phyloP scores from a whole-genome alignment of 2,113 vertebrate genomes.

The Channa argus region DNA sequence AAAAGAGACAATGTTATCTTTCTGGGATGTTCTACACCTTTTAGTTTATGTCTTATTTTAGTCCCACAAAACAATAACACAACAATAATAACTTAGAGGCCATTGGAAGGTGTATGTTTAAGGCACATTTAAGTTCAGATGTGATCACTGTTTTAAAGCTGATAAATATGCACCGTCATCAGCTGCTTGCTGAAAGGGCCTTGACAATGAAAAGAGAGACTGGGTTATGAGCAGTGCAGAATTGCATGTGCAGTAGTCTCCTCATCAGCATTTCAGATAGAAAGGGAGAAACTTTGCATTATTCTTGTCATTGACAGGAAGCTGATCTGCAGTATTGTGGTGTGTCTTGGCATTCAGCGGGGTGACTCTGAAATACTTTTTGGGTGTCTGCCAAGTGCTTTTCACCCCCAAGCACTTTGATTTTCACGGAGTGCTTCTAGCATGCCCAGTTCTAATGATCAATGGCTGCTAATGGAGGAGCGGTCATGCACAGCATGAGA shows the following conservation, averaged over 20 bases:
- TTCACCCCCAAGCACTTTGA: slow-evolving; percentile 59
- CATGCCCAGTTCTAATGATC: slow-evolving; percentile 53
- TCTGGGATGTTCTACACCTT: slow-evolving; percentile 13
- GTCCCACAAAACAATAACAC: neutral
- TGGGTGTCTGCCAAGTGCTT: slow-evolving; percentile 63
- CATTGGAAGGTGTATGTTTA: neutral
- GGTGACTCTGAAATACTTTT: slow-evolving; percentile 73
- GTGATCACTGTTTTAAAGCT: slow-evolving; percentile 22
- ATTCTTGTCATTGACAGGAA: slow-evolving; percentile 77
- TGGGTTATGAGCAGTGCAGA: slow-evolving; percentile 58
- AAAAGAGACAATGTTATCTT: neutral
- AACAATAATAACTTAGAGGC: neutral
- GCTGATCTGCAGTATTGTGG: slow-evolving; percentile 69
- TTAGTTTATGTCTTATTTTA: neutral
- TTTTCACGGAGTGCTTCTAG: slow-evolving; percentile 51
- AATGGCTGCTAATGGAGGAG: slow-evolving; percentile 64
- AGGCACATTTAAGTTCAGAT: neutral
- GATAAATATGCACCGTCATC: slow-evolving; percentile 47
- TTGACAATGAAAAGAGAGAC: slow-evolving; percentile 71
- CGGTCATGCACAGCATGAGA: slow-evolving; percentile 26
- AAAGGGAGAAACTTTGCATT: slow-evolving; percentile 73
- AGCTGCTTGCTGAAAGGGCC: slow-evolving; percentile 43
- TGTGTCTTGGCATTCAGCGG: slow-evolving; percentile 69
- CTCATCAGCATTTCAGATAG: slow-evolving; percentile 73
- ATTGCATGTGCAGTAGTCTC: slow-evolving; percentile 28